Conservation (phyloP, 2,888 invertebrate species). For the Acleris literana region DNA sequence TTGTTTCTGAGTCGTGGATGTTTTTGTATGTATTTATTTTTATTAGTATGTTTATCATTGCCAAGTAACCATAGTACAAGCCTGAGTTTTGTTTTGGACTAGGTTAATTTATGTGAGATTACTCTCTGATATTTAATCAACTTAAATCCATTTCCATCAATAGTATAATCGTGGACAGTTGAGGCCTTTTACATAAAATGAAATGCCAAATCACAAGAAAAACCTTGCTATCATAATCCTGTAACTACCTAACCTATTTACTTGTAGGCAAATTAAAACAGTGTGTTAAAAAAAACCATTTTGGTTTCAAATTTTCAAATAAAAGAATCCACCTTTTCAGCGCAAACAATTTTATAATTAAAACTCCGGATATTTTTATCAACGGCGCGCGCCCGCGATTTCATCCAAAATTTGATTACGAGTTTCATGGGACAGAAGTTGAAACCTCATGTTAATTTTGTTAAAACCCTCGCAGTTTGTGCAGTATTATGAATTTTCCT, state of each 20-base stretch:
- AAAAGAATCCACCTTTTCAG: neutral
- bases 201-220: constrained; percentile 4
- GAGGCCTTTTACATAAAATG: neutral
- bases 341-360: constrained; percentile 21
- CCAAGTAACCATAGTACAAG: no score
- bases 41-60: no score
- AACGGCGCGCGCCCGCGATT: constrained; percentile 6
- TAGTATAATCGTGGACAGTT: neutral
- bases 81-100: no score
- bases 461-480: neutral
- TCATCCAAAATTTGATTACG: constrained; percentile 13
- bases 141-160: neutral
- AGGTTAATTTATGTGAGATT: no score
- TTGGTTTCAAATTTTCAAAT: no score
- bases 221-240: constrained; percentile 1
- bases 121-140: no score
- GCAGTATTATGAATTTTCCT: neutral
- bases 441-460: constrained; percentile 2
- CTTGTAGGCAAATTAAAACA: constrained; percentile 9
- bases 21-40: no score
- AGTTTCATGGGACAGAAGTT: constrained; percentile 4
- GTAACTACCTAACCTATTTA: constrained; percentile 6
- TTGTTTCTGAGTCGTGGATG: no score
- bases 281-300: neutral
- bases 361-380: constrained; percentile 19